Percentiles rank a stretch among this genome's conserved stretches.
phyloP scores from a whole-genome alignment of 2,113 vertebrate species.

The Sus scrofa region T2T-Sscrofa CM000817.6:126707501-126708000 shows the following conservation, averaged over 20 bases:
- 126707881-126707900: not conserved
- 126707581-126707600: not conserved
- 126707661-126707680: not conserved
- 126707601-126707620: not conserved
- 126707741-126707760: too few species aligned
- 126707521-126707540: not conserved
- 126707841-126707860: too few species aligned
- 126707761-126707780: too few species aligned
- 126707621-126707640: not conserved
- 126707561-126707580: not conserved
- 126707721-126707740: too few species aligned
- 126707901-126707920: not conserved
- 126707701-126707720: not conserved
- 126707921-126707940: not conserved
- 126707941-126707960: not conserved
- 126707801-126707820: too few species aligned
- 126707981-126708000: not conserved
- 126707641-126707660: not conserved
- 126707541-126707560: not conserved
- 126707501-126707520: accelerated
- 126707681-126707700: not conserved
- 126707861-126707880: too few species aligned
- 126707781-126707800: too few species aligned
- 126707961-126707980: not conserved
- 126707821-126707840: too few species aligned